Conservation (phyloP, 2,113 vertebrate genomes). For the Pelobates fuscus region DNA sequence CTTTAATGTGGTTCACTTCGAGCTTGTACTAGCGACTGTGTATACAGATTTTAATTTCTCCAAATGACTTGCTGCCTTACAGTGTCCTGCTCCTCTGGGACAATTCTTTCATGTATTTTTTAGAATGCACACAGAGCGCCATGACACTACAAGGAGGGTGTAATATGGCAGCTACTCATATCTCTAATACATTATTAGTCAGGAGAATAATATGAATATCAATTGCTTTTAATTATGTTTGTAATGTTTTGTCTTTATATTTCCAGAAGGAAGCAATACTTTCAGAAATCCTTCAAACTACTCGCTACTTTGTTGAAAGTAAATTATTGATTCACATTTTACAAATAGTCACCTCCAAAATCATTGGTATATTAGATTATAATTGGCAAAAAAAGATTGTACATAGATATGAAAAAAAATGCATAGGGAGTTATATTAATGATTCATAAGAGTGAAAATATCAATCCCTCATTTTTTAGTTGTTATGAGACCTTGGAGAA, state of each 20-base stretch:
- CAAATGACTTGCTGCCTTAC: conserved; percentile 60
- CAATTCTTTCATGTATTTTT: conserved; percentile 61
- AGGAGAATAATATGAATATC: conserved; percentile 42
- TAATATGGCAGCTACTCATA: conserved; percentile 32
- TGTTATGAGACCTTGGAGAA: no score
- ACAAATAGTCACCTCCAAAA: neutral
- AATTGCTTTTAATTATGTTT: conserved; percentile 44
- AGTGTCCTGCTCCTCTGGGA: conserved; percentile 59
- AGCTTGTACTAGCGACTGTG: conserved; percentile 63
- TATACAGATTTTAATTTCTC: conserved; percentile 60
- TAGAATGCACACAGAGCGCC: conserved; percentile 55
- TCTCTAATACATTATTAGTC: conserved; percentile 45
- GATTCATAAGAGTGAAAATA: no score
- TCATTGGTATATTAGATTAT: no score
- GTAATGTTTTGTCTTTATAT: conserved; percentile 33
- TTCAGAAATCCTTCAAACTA: conserved; percentile 35
- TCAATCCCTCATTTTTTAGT: no score
- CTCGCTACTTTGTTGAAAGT: conserved; percentile 30
- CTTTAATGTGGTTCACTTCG: conserved; percentile 62
- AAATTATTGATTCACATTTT: conserved; percentile 41
- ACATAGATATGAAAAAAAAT: no score
- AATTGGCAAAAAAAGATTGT: no score
- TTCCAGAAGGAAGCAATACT: conserved; percentile 26
- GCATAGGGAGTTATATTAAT: no score
- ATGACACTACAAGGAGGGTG: conserved; percentile 49